These are phyloP conservation scores for Lasiurus borealis DNA, from an alignment of 2,113 vertebrate genomes.

Conservation along the genomic window DNA sequence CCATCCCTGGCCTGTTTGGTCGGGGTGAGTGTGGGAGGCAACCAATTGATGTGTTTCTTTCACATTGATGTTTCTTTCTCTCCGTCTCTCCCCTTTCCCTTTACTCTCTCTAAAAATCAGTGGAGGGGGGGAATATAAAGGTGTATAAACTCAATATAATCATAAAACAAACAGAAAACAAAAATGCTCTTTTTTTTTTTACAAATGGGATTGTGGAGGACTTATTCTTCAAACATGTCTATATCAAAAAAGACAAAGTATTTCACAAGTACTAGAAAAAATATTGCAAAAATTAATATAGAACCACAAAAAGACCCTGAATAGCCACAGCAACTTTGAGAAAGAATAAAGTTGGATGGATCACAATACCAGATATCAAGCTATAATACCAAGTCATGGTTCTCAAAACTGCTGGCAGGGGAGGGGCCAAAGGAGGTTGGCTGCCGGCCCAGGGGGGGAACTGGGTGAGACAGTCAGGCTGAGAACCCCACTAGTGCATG, in stretches of 20 bases:
- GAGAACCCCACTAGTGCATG: too few relatives aligned
- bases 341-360: not conserved
- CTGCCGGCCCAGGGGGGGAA: too few relatives aligned
- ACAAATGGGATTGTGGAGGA: not conserved
- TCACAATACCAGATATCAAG: not conserved
- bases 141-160: not conserved
- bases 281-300: not conserved
- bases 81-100: too few relatives aligned
- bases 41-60: too few relatives aligned
- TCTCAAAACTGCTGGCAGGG: not conserved
- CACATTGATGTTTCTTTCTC: too few relatives aligned
- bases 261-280: not conserved
- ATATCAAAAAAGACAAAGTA: not conserved
- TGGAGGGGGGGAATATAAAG: too few relatives aligned
- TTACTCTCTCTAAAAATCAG: too few relatives aligned
- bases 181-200: not conserved
- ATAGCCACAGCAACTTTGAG: not conserved
- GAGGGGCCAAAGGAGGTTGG: too few relatives aligned
- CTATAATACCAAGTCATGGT: not conserved
- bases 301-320: not conserved
- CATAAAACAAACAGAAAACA: slow-evolving; percentile 57
- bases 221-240: slow-evolving; percentile 47
- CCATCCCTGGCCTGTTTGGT: too few relatives aligned
- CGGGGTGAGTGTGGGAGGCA: too few relatives aligned
- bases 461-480: too few relatives aligned